A percentile compares a stretch with the other conserved stretches of the same genome.
phyloP scores from a whole-genome alignment of 2,888 invertebrate genomes.

The Acholoe squamosa region DNA sequence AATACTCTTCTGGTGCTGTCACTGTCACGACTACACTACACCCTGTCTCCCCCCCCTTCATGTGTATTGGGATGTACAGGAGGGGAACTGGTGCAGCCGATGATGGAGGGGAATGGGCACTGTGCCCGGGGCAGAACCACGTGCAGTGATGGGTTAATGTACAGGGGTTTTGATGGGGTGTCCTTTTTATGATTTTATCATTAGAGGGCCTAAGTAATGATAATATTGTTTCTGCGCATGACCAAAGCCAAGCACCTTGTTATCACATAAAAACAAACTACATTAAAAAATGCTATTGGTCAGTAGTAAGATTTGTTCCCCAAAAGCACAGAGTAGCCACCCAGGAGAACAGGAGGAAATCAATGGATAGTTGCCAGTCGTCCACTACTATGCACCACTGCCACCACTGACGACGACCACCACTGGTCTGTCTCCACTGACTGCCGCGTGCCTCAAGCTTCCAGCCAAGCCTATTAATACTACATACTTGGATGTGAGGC shows the following conservation, averaged over 20 bases:
- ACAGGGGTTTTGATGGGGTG: no score
- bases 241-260: no score
- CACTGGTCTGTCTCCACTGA: background rate
- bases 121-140: no score
- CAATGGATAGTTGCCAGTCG: slow-evolving; percentile 31
- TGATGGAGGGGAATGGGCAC: no score
- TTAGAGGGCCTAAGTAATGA: no score
- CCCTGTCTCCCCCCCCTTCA: background rate
- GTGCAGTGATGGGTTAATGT: no score
- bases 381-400: background rate
- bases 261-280: no score
- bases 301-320: background rate
- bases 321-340: background rate
- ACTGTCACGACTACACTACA: background rate
- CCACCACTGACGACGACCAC: background rate
- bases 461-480: background rate
- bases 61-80: no score
- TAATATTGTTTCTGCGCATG: no score
- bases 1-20: background rate
- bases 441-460: background rate
- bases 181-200: no score
- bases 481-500: background rate
- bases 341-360: slow-evolving; percentile 29
- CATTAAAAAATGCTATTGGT: background rate
- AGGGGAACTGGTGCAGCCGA: no score